Evolutionary conservation across 2,797 vertebrate genomes (phyloP).

Genomic region (Tolypeutes matacus): DNA sequence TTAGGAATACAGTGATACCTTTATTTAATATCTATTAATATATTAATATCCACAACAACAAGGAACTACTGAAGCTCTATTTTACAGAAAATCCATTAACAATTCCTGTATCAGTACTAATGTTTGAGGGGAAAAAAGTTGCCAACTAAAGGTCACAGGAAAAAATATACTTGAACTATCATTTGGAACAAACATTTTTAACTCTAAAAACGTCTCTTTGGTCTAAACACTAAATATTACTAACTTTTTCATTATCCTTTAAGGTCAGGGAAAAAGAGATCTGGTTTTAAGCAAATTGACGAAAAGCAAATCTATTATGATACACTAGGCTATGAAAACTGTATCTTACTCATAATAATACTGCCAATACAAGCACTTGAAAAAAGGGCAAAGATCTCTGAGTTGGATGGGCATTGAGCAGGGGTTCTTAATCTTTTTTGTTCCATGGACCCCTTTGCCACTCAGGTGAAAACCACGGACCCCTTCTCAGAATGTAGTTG

Average conservation of each 20-base stretch:
- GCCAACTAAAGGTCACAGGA: slow-evolving; percentile 47
- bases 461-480: too few relatives aligned
- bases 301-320: slow-evolving; percentile 57
- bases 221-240: slow-evolving; percentile 58
- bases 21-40: slow-evolving; percentile 30
- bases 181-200: slow-evolving; percentile 67
- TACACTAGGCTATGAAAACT: slow-evolving; percentile 19
- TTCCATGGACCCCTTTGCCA: too few relatives aligned
- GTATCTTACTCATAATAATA: slow-evolving; percentile 5
- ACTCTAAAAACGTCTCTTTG: slow-evolving; percentile 52
- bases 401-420: not conserved
- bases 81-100: slow-evolving; percentile 30
- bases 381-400: slow-evolving; percentile 7
- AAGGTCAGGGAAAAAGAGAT: not conserved
- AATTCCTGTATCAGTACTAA: slow-evolving; percentile 15
- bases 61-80: slow-evolving; percentile 22
- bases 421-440: too few relatives aligned
- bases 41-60: slow-evolving; percentile 27
- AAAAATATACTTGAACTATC: slow-evolving; percentile 14
- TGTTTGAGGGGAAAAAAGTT: not conserved
- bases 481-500: too few relatives aligned
- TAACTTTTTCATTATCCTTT: slow-evolving; percentile 61
- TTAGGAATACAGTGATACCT: not conserved
- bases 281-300: slow-evolving; percentile 57
- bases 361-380: slow-evolving; percentile 6